Base-by-base conservation (phyloP, 2,888 invertebrate species). In the Arctia plantaginis region DNA sequence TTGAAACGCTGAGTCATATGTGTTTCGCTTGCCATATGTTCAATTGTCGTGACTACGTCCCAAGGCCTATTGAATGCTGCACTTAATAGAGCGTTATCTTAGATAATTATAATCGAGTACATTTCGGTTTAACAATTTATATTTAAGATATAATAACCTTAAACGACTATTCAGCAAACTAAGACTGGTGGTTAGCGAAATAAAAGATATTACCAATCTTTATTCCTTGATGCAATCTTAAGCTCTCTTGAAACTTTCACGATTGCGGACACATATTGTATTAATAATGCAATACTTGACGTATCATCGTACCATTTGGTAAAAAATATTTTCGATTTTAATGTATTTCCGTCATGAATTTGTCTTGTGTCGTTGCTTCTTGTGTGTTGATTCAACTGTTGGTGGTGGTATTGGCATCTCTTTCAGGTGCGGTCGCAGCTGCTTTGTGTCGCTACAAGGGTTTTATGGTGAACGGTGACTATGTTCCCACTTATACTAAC, bases 361-460 rank as follows among this genome's bases (percentile, higher is more conserved):
- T 87, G 92, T 92, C 88, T 87, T 86, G 81, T 89, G 88, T 90
- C 84, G 81, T 85, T 76, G 85, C 85, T 89, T 86, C 72, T 66
- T 83, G 86, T 89, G 70, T 92, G 88, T 93, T 92, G 88, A 85
- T 84, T 86, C 92, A 92, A 90, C 87, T 93, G 92, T 89, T 80
- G 90, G 90, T 89, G 82, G 75, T 74, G 89, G 88, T 88, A 82
- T 80, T 79, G 88, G 76, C 83, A 86, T 92, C 88, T 90, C 82
- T 93, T 93, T 87, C 93, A 83, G 86, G 87, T 85, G 85, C 81
- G 72, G 88, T 88, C 79, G 86, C 86, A 77, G 93, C 93, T 93
- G 93, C 93, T 93, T 93, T 91, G 81, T 93, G 93, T 93, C 90
- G 91, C 89, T 86, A 85, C 82, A 83, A 81, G 81, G 86, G 82